Conservation (phyloP, 2,797 vertebrate genomes). For the Picus viridis region DNA sequence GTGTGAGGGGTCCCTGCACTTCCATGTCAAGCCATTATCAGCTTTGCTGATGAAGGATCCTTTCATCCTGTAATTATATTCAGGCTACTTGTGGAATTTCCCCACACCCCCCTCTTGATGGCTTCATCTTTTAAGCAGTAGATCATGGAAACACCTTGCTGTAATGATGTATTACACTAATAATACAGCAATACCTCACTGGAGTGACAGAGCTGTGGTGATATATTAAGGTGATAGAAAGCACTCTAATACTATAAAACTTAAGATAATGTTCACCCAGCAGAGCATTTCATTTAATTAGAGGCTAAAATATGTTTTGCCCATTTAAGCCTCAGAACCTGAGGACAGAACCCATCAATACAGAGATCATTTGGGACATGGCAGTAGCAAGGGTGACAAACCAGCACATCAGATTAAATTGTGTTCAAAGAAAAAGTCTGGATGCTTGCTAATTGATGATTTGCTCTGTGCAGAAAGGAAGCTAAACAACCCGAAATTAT, state of each 20-base stretch:
- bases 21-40: constrained; percentile 35
- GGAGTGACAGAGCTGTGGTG: constrained; percentile 18
- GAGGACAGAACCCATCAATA: constrained; percentile 50
- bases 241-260: constrained; percentile 34
- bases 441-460: background rate
- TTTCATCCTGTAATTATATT: constrained; percentile 67
- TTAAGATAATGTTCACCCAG: constrained; percentile 70
- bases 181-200: constrained; percentile 30
- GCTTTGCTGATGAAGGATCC: constrained; percentile 30
- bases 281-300: constrained; percentile 72
- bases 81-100: constrained; percentile 45
- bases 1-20: background rate
- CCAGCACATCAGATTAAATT: background rate
- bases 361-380: background rate
- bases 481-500: constrained; percentile 29
- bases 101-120: constrained; percentile 51
- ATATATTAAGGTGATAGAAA: constrained; percentile 50
- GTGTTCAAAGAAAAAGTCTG: constrained; percentile 20
- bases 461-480: constrained; percentile 32
- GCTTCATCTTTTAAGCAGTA: constrained; percentile 68
- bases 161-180: constrained; percentile 69
- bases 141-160: constrained; percentile 65
- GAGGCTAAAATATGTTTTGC: constrained; percentile 67
- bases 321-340: constrained; percentile 53
- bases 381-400: background rate